These are phyloP conservation scores for Salvelinus alpinus DNA, from an alignment of 2,113 vertebrate species.

Conservation along the genomic window DNA sequence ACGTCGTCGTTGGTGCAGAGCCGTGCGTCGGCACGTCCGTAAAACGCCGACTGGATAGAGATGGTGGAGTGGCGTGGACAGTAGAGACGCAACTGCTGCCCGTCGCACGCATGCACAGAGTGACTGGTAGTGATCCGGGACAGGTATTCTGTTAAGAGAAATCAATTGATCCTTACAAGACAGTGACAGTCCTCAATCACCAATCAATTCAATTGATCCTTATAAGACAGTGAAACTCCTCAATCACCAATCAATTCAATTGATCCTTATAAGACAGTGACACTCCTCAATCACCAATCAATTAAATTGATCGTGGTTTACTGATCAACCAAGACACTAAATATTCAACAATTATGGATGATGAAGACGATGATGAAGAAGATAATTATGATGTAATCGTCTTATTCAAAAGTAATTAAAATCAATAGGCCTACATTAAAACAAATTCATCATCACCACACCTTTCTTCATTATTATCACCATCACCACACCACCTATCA, in stretches of 20 bases:
- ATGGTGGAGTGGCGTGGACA: conserved; percentile 93
- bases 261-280: too few species aligned
- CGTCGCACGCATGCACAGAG: conserved; percentile 86
- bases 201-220: not conserved
- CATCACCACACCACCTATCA: not conserved
- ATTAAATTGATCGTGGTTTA: too few species aligned
- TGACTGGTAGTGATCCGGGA: conserved; percentile 89
- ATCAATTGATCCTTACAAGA: not conserved
- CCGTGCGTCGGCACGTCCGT: conserved; percentile 70
- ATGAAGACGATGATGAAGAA: not conserved
- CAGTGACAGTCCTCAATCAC: not conserved
- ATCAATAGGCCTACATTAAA: too few species aligned
- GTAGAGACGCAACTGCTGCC: conserved; percentile 82
- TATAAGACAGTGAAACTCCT: not conserved
- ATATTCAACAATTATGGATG: too few species aligned
- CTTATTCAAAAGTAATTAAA: not conserved
- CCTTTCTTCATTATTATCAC: not conserved
- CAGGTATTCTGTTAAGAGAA: conserved; percentile 32
- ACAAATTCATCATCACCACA: too few species aligned
- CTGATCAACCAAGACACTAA: too few species aligned
- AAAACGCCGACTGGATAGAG: conserved; percentile 89
- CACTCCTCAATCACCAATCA: not conserved
- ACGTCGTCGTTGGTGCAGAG: conserved; percentile 69
- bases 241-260: not conserved
- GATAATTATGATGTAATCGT: not conserved